phyloP scores from a whole-genome alignment of 2,797 vertebrate species.

The Halcyon smyrnensis region DNA sequence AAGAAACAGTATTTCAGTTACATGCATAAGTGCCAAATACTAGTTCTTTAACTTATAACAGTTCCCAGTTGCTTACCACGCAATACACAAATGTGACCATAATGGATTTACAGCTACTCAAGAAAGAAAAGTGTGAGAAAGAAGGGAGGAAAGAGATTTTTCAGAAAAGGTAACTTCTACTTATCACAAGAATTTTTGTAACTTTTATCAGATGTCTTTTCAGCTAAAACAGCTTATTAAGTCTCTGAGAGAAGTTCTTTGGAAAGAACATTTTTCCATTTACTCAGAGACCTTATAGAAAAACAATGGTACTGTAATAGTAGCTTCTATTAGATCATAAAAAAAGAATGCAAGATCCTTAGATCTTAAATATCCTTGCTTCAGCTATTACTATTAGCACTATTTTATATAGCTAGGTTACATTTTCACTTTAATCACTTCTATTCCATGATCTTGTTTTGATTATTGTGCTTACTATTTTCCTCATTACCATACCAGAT shows the following conservation, averaged over 20 bases:
- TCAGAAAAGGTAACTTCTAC: slow-evolving; percentile 12
- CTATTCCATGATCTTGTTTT: slow-evolving; percentile 66
- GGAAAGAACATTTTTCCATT: slow-evolving; percentile 38
- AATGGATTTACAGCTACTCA: slow-evolving; percentile 49
- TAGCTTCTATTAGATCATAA: slow-evolving; percentile 71
- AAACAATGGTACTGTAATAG: slow-evolving; percentile 69
- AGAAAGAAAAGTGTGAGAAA: neutral
- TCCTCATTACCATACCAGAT: slow-evolving; percentile 50
- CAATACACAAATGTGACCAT: neutral
- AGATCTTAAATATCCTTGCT: slow-evolving; percentile 66
- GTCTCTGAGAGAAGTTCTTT: slow-evolving; percentile 30
- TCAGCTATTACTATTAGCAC: slow-evolving; percentile 63
- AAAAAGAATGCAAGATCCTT: slow-evolving; percentile 65
- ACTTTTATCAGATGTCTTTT: slow-evolving; percentile 68
- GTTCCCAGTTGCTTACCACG: neutral
- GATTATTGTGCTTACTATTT: slow-evolving; percentile 69
- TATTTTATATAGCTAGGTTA: slow-evolving; percentile 51
- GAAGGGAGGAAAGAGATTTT: neutral
- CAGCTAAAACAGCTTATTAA: slow-evolving; percentile 57
- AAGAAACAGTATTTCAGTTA: slow-evolving; percentile 41
- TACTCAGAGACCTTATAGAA: slow-evolving; percentile 49
- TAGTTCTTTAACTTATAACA: slow-evolving; percentile 23
- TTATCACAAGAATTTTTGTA: slow-evolving; percentile 2
- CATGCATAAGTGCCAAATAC: slow-evolving; percentile 28
- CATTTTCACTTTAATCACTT: slow-evolving; percentile 65